These are phyloP conservation scores for Hippocampus comes DNA, from an alignment of 2,113 vertebrate species.

Conservation along the genomic window DNA sequence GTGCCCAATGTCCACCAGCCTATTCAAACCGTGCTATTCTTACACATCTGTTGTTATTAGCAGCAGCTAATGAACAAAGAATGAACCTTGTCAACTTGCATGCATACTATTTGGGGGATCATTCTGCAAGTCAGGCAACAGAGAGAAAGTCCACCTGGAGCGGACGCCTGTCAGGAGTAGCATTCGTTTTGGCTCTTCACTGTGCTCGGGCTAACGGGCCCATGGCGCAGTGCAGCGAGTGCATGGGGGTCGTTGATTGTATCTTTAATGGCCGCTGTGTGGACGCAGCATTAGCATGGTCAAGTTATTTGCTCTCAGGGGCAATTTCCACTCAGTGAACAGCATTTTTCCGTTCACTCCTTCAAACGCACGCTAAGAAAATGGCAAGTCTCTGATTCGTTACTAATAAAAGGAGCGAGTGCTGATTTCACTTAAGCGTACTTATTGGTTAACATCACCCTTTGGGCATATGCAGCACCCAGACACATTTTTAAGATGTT, in stretches of 20 bases:
- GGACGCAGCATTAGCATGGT: constrained; percentile 67
- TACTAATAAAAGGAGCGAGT: constrained; percentile 35
- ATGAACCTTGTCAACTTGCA: constrained; percentile 62
- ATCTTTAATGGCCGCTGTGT: constrained; percentile 77
- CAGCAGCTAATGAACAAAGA: constrained; percentile 64
- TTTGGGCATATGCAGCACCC: neutral
- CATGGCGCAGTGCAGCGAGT: constrained; percentile 54
- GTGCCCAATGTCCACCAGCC: neutral
- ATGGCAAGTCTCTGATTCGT: constrained; percentile 63
- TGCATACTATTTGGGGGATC: constrained; percentile 42
- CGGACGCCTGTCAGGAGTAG: constrained; percentile 1
- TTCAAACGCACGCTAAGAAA: constrained; percentile 67
- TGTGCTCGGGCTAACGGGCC: constrained; percentile 29
- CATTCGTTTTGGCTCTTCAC: constrained; percentile 32
- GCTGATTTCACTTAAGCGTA: constrained; percentile 26
- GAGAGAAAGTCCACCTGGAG: constrained; percentile 20
- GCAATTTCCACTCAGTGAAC: constrained; percentile 75
- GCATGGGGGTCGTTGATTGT: constrained; percentile 76
- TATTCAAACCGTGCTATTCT: neutral
- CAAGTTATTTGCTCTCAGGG: constrained; percentile 78
- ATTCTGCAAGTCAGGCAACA: constrained; percentile 12
- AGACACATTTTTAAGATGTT: neutral
- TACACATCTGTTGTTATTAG: constrained; percentile 52
- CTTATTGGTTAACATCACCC: neutral
- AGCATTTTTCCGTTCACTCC: constrained; percentile 77